These are phyloP conservation scores for Xyrichtys novacula DNA, from an alignment of 2,797 vertebrate genomes.

Conservation along the genomic window DNA sequence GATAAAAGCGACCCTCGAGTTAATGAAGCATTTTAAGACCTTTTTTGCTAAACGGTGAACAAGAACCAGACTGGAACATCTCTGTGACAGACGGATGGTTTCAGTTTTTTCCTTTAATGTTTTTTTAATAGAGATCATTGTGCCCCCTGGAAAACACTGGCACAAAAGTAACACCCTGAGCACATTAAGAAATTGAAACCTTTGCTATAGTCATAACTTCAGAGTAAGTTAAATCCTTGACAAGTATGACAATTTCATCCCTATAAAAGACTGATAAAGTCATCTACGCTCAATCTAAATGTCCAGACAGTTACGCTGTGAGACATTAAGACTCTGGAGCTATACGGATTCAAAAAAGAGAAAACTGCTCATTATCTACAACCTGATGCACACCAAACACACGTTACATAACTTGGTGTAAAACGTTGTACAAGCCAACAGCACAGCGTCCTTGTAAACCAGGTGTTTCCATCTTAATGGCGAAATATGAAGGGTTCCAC, in stretches of 20 bases:
- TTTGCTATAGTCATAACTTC: slow-evolving; percentile 1
- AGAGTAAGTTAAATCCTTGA: too few species aligned
- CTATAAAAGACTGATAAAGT: too few species aligned
- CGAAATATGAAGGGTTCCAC: not conserved
- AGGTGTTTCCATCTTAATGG: not conserved
- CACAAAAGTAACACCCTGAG: not conserved
- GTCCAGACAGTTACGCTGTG: too few species aligned
- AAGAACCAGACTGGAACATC: not conserved
- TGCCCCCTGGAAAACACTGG: not conserved
- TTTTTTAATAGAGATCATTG: not conserved
- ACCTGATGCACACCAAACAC: not conserved
- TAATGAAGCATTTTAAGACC: slow-evolving; percentile 57
- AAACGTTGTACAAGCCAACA: too few species aligned
- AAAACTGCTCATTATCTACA: too few species aligned
- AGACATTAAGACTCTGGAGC: too few species aligned
- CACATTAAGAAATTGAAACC: slow-evolving; percentile 14
- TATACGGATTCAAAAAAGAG: too few species aligned
- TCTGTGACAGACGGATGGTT: slow-evolving; percentile 12
- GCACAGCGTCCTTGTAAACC: not conserved
- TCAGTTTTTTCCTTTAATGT: slow-evolving; percentile 3
- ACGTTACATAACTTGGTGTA: not conserved
- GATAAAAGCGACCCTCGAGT: slow-evolving; percentile 44
- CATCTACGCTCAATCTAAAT: too few species aligned
- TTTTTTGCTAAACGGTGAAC: slow-evolving; percentile 28
- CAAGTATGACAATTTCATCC: too few species aligned